Evolutionary conservation across 2,888 invertebrate genomes (phyloP), one percentile per base, ranked within the genome.

Genomic region (Hylaea fasciaria): DNA sequence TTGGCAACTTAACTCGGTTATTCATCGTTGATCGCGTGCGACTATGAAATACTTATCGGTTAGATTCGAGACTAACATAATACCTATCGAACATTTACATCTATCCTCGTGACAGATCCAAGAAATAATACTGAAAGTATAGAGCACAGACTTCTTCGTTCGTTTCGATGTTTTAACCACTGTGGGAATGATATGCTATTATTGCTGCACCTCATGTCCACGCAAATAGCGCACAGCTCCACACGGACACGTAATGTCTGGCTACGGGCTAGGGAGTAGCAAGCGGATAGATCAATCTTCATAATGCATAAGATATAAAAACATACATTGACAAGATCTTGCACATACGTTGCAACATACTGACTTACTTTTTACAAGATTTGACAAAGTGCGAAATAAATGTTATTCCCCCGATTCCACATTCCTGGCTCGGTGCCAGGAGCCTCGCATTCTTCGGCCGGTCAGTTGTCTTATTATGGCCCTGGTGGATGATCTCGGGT

Each of bases 341-440:
- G 39, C 39, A 28, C 28, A 14, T 5, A 48, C 49, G 37, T 60
- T 50, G 50, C 35, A 53, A 28, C 50, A 47, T 45, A 44, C 46
- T 61, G 51, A 45, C 46, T 40, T 51, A 51, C 45, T 46, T 51
- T 62, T 64, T 77, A 76, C 78, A 76, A 77, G 72, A 72, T 76
- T 72, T 80, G 82, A 84, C 81, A 81, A 80, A 80, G 76, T 82
- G 78, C 70, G 77, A 78, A 78, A 70, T 74, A 78, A 81, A 80
- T 78, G 75, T 73, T 78, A 79, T 80, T 82, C 76, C 77, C 75
- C 71, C 74, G 67, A 66, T 70, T 66, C 66, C 62, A 66, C 68
- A 65, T 57, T 69, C 55, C 66, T 89, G 89, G 89, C 83, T 53
- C 57, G 52, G 50, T 70, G 89, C 89, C 90, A 89, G 81, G 73